Percentiles rank a stretch among this genome's conserved stretches.
Conservation (phyloP, 2,797 vertebrate genomes). For the Heterohyrax brucei region DNA sequence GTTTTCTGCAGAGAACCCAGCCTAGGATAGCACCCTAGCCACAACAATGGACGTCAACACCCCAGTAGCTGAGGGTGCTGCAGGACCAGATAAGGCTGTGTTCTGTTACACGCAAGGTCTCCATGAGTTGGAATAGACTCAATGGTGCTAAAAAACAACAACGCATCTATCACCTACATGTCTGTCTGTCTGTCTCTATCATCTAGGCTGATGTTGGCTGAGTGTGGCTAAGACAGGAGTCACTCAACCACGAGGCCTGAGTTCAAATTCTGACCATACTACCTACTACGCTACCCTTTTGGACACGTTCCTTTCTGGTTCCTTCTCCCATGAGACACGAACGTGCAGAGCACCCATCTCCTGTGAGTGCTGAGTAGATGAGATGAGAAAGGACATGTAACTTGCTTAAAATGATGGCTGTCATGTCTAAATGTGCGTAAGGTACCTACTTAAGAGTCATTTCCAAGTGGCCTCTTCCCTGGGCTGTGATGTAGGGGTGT, state of each 20-base stretch:
- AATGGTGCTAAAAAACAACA: too few species aligned
- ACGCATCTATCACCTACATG: too few species aligned
- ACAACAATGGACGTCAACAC: too few species aligned
- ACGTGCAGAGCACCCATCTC: too few species aligned
- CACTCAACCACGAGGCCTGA: not conserved
- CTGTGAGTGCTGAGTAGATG: not conserved
- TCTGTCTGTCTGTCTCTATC: too few species aligned
- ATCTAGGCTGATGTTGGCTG: too few species aligned
- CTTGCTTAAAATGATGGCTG: not conserved
- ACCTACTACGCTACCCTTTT: fast-evolving
- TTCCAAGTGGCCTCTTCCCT: not conserved
- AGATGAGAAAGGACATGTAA: not conserved
- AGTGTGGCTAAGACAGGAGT: not conserved
- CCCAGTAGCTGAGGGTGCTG: too few species aligned
- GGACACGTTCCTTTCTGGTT: not conserved
- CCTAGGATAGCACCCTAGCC: too few species aligned
- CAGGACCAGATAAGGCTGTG: too few species aligned
- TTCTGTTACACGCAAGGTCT: too few species aligned
- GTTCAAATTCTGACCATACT: not conserved
- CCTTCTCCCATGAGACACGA: not conserved
- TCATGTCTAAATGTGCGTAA: fast-evolving
- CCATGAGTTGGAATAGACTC: too few species aligned
- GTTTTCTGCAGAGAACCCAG: too few species aligned
- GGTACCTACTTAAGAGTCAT: not conserved
- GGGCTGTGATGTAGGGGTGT: fast-evolving